Evolutionary conservation across 1,140 invertebrate genomes (phyloP), one percentile per base, ranked within the genome.

Genomic region (Eciton burchellii): DNA sequence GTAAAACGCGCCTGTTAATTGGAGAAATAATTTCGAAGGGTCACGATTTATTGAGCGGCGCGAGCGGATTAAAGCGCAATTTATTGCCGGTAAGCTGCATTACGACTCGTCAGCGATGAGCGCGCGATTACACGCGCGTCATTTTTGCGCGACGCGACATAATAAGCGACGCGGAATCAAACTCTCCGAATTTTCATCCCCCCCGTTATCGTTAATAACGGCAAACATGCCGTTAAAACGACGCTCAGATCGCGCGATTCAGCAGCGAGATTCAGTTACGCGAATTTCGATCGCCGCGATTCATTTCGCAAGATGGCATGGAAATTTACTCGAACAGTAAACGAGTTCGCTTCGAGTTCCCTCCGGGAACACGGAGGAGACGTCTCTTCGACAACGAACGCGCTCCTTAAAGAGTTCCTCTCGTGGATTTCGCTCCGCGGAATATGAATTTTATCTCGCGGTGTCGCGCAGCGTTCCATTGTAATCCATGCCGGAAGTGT

Each of bases 1-100:
- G 56, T 68, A 79, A 79, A 79, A 79, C 52, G 49, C 24, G 74
- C 12, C n/a, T 79, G 74, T 79, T 79, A 79, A 79, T 79, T 79
- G 74, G 74, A 70, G 41, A 56, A 79, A 63, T 79, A 79, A 79
- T 79, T 79, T 79, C 12, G 63, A 21, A 70, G 29, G 49, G 11
- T 57, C 41, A 35, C 49, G 63, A 79, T 56, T 41, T 56, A 77
- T 79, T 57, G 49, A 79, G 63, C 52, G 29, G 5, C 29, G 29
- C 29, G 16, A 54, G 16, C 52, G 35, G 65, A 79, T 79, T 79
- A 79, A 79, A 79, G 74, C 24, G 74, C 74, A 57, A 79, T 79
- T 79, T 57, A 70, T 79, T 26, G 41, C 35, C 35, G 35, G 29
- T 70, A 79, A 79, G 74, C 74, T 16, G 24, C 49, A 21, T 21